Evolutionary conservation across 2,113 vertebrate genomes (phyloP), one percentile per base, ranked within the genome.

Genomic region (Otis tarda): DNA sequence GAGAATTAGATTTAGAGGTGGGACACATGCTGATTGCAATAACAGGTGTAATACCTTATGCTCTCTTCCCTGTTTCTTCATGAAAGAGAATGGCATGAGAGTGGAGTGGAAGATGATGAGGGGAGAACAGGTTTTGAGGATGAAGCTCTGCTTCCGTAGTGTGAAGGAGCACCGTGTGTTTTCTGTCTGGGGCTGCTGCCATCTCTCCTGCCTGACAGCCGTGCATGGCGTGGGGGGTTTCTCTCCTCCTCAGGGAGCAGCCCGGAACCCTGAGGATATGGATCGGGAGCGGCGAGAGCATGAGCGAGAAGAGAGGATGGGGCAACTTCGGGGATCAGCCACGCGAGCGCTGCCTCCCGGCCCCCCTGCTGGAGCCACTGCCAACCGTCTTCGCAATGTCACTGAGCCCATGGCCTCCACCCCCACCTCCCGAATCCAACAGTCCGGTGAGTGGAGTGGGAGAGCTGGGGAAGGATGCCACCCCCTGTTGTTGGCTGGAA

Each of bases 401-500:
- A 98, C 98, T 3, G 99, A 99, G 93, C 98, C 99, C 81, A 98
- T 99, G 97, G 98, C 99, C 71, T 99, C 99, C n/a, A 99, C 99
- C 69, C 99, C 99, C 15, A 98, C 98, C 63, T 99, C 99, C 89
- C 98, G 99, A 77, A 98, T 99, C 95, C 99, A 99, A 90, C 99
- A 98, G 98, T 99, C 99, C n/a, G 99, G 99, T 99, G 94, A 98
- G 99, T 60, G 27, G 63, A 31, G 2, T n/a, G 28, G 60, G 30
- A 65, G 31, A 47, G 18, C 23, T 11, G 47, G 17, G n/a, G 21
- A 6, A 19, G 5, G 25, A 4, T n/a, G 33, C 12, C 14, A 12
- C 22, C 52, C 52, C 12, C 37, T 49, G 4, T 18, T 61, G 8
- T 15, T 15, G 50, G 14, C 33, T 61, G 33, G 41, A 61, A 60